Base-by-base conservation (phyloP, 2,888 invertebrate species). In the Latrodectus hesperus region DNA sequence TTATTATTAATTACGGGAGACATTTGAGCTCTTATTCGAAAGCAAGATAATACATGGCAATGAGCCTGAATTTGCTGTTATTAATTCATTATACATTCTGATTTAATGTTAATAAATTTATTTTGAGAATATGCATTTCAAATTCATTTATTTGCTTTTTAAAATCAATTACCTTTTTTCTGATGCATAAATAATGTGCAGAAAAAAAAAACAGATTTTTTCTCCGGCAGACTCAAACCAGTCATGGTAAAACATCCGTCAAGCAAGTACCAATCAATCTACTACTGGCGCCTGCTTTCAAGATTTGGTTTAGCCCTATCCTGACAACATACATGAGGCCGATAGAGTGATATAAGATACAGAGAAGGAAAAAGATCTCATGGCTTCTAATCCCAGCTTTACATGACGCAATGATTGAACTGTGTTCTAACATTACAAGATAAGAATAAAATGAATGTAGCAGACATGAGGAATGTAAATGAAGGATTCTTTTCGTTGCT, bases 331-430 rank as follows among this genome's bases (percentile, higher is more conserved):
- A 73, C 84, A 72, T 72, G 77, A 84, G 78, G 64, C 17, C 65
- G 65, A 84, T 82, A 75, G 70, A 74, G 51, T 75, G 75, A 81
- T 74, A 74, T 55, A 12, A 11, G 14, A 38, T 38, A 60, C 12
- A 52, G 6, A 51, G 38, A 68, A 49, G 38, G 70, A 74, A 82
- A 17, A 51, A 68, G 53, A 71, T 64, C 76, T 76, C 38, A n/a
- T 38, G 51, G 55, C 67, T 73, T 84, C 53, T 84, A 84, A 84
- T 78, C 78, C 77, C 67, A 67, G 60, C 67, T 38, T 72, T 78
- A 78, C 84, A 77, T 55, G 84, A 65, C 68, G 71, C 67, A 72
- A 73, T 84, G 84, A 84, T 84, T 84, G 84, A 84, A 78, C 71
- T 38, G 72, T 51, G 60, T 68, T 72, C 84, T 84, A 71, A 77